Evolutionary conservation across 2,888 invertebrate species (phyloP), one percentile per base, ranked within the genome.

Genomic region (Brachyopa scutellaris): DNA sequence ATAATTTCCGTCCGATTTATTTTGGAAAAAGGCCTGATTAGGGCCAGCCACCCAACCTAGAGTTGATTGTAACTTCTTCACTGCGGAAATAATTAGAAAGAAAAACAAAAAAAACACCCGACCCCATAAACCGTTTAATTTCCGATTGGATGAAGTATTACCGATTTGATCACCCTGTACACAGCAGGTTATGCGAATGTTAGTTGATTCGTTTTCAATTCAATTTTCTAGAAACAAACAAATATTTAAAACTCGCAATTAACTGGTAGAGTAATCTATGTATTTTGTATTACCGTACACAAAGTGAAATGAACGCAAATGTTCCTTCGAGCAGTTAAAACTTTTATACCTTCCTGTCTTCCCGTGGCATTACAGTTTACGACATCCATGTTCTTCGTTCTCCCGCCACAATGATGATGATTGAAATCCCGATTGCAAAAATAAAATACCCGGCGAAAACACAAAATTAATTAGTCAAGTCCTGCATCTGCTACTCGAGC

Each of bases 401-500:
- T 0, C 11, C 47, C 29, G n/a, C 19, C 26, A 19, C 49, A 15
- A 51, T 47, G 40, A 64, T 78, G 78, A 72, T 64, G 70, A 64
- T 59, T 57, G 49, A 78, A 78, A 70, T 64, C 36, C 57, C 21
- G 76, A 69, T 64, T 62, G 15, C 42, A 29, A 49, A n/a, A 47
- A 47, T 69, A 11, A 23, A n/a, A 40, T 51, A 31, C 38, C 9
- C 26, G 7, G 15, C 21, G 26, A 29, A 9, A 13, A 21, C 13
- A 47, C 17, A 31, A 72, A 79, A 79, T 61, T 73, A 73, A 73
- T 73, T 79, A 79, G 40, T 40, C 33, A 31, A 62, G 66, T 36
- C 66, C 64, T 64, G 70, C 64, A 11, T 38, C 29, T 21, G 49
- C 49, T 13, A 15, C 33, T 55, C 33, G 13, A 15, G 1, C 11